phyloP scores from a whole-genome alignment of 2,113 vertebrate genomes.

The Poeciliopsis prolifica region DNA sequence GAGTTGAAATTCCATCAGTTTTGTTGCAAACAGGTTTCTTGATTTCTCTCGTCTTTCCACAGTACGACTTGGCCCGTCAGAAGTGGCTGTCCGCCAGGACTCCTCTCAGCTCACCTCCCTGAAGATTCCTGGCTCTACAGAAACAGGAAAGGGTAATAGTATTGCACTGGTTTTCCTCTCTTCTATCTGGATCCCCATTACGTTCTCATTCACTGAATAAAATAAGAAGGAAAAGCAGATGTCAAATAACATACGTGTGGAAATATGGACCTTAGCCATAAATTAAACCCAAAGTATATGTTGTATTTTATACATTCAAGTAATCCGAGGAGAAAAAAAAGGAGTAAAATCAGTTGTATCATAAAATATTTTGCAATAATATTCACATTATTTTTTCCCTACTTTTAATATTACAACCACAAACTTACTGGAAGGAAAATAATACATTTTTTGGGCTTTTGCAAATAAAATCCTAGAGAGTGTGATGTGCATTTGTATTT shows the following conservation, averaged over 20 bases:
- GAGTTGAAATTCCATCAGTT: conserved; percentile 65
- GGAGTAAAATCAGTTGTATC: background rate
- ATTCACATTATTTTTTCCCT: background rate
- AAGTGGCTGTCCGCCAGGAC: conserved; percentile 74
- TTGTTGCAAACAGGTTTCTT: conserved; percentile 69
- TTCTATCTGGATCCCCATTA: conserved; percentile 73
- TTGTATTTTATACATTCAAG: conserved; percentile 46
- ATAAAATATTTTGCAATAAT: background rate
- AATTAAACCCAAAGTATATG: conserved; percentile 43
- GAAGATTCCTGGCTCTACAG: conserved; percentile 77
- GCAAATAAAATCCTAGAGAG: background rate
- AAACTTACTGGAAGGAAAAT: background rate
- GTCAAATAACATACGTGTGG: conserved; percentile 64
- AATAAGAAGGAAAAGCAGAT: conserved; percentile 61
- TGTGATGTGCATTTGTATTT: background rate
- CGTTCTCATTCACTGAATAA: conserved; percentile 57
- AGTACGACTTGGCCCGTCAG: conserved; percentile 81
- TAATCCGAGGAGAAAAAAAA: conserved; percentile 1
- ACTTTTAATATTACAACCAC: too few relatives aligned
- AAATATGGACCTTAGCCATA: conserved; percentile 54
- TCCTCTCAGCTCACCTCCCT: conserved; percentile 82
- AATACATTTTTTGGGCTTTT: background rate
- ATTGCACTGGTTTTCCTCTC: conserved; percentile 83
- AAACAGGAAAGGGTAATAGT: conserved; percentile 89
- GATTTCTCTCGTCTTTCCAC: conserved; percentile 72